phyloP scores from a whole-genome alignment of 1,140 invertebrate genomes.

The Leptoteleia sp. region DNA sequence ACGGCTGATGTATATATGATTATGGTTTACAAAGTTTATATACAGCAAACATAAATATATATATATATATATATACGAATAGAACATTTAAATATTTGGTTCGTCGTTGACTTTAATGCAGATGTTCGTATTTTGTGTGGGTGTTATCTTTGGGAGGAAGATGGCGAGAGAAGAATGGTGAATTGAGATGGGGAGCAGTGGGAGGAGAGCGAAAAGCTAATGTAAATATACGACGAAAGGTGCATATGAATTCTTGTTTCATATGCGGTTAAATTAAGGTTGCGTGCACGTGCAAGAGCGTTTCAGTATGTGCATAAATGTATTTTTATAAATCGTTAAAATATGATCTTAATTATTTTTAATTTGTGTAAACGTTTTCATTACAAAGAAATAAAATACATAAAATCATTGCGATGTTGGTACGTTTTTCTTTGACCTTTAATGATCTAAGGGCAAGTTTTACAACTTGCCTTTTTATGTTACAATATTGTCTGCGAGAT shows the following conservation, averaged over 20 bases:
- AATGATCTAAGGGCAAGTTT: too few species aligned
- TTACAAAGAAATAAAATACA: conserved; percentile 60
- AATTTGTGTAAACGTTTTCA: conserved; percentile 66
- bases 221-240: conserved; percentile 33
- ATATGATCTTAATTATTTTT: conserved; percentile 67
- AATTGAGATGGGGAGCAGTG: background rate
- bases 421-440: too few species aligned
- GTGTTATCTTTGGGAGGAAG: background rate
- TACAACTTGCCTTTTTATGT: too few species aligned
- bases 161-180: background rate
- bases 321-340: conserved; percentile 74
- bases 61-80: background rate
- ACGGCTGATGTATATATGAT: conserved; percentile 15
- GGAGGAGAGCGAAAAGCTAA: conserved; percentile 1
- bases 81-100: background rate
- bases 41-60: background rate
- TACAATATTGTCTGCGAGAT: too few species aligned
- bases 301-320: conserved; percentile 64
- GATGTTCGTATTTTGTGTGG: conserved; percentile 22
- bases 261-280: conserved; percentile 45
- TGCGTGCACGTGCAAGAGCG: conserved; percentile 26
- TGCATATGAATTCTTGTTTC: conserved; percentile 55
- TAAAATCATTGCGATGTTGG: conserved; percentile 21
- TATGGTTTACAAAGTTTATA: conserved; percentile 2
- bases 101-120: conserved; percentile 48